Evolutionary conservation across 2,113 vertebrate genomes (phyloP), one percentile per base, ranked within the genome.

Genomic region (Dipodomys merriami): DNA sequence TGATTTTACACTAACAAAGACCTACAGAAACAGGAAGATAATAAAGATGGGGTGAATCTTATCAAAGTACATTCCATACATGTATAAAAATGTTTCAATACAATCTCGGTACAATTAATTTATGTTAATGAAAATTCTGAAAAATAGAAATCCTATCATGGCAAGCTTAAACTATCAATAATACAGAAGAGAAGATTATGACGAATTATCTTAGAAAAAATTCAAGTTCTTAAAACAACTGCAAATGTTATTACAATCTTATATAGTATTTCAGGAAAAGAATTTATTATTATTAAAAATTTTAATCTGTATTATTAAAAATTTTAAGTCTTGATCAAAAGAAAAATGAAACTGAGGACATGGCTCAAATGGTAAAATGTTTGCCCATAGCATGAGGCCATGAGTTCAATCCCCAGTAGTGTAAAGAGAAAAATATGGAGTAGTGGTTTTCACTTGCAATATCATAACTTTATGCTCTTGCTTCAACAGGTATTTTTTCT

Each of bases 1-100:
- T 73, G 64, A 83, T 92, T 65, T 90, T 80, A 92, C 91, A 83
- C 80, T 90, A 89, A 94, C 7, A 62, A 91, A 95, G 46, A 84
- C 57, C 44, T 84, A 65, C 30, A 90, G 71, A 86, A 90, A 57
- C 25, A 77, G 39, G 79, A 29, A 82, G 71, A 53, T 69, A 57
- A 57, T 57, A 18, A 57, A 18, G 53, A 57, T 57, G 53, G 53
- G 53, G 53, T 4, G 15, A 13, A 57, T 49, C 49, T 49, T 49
- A 49, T 12, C 15, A 57, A 57, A 57, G 53, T 57, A 57, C 53
- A 57, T 57, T 57, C 8, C 12, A 16, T 57, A 13, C 15, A 18
- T 57, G 53, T 57, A 16, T 16, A 57, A 16, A 57, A 3, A 16
- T 57, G 4, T 57, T 57, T 57, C 53, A 57, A 57, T 57, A 57